phyloP scores from a whole-genome alignment of 1,140 invertebrate genomes.

The Drosophila funebris region DNA sequence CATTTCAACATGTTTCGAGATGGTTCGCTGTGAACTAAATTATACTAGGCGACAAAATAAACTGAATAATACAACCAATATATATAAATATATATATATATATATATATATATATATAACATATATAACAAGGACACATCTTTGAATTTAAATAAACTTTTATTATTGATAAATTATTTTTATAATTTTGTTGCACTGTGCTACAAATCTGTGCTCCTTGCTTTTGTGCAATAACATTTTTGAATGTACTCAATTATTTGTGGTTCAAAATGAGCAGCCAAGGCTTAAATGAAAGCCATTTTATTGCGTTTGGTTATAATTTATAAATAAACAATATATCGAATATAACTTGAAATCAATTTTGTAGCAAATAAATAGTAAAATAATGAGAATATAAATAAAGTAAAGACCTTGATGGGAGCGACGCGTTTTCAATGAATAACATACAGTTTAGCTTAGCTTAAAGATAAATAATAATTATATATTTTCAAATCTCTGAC shows the following conservation, averaged over 20 bases:
- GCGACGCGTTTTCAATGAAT: too few species aligned
- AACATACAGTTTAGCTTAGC: too few species aligned
- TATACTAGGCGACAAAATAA: background rate
- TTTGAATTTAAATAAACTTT: background rate
- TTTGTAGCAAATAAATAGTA: background rate
- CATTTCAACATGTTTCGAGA: background rate
- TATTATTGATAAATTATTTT: background rate
- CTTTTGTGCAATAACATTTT: slow-evolving; percentile 43
- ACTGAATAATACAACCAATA: background rate
- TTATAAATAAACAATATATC: background rate
- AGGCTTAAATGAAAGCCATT: slow-evolving; percentile 2
- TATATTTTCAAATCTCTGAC: too few species aligned
- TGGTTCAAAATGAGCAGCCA: background rate
- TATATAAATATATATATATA: slow-evolving; percentile 10
- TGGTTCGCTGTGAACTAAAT: background rate
- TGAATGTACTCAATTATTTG: slow-evolving; percentile 35
- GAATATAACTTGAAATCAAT: background rate
- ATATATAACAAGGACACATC: background rate
- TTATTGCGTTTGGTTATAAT: slow-evolving; percentile 2
- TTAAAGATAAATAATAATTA: too few species aligned
- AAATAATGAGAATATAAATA: background rate
- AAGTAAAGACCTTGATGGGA: background rate
- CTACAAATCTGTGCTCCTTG: slow-evolving; percentile 2
- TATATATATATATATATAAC: slow-evolving; percentile 12
- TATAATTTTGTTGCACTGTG: background rate